Percentiles rank a stretch among this genome's conserved stretches.
Evolutionary conservation across 2,113 vertebrate genomes (phyloP).

Genomic region (Willisornis vidua): DNA sequence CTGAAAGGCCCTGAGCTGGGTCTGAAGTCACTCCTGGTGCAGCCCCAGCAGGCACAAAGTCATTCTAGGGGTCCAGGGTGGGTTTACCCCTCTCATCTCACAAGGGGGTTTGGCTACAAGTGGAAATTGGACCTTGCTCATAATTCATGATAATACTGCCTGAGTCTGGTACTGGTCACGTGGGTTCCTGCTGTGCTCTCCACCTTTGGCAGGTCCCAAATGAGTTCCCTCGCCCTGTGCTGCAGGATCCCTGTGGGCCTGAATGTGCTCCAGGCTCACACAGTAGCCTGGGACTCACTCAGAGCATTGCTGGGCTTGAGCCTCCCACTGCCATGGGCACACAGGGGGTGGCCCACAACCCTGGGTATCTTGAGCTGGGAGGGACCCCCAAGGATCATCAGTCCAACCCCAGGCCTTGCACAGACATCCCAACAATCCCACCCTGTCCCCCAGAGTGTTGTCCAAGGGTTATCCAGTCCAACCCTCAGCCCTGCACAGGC

Average conservation of each 20-base stretch:
- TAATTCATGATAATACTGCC: neutral
- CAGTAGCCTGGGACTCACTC: fast-evolving
- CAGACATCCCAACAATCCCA: neutral
- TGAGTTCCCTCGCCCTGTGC: neutral
- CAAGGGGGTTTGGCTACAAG: neutral
- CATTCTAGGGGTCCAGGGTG: neutral
- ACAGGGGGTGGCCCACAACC: neutral
- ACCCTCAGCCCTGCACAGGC: neutral
- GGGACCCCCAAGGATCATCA: neutral
- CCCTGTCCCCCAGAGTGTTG: neutral
- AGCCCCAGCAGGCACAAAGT: neutral
- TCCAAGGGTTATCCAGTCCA: fast-evolving
- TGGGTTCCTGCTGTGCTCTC: neutral
- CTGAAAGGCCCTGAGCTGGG: neutral
- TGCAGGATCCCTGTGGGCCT: neutral
- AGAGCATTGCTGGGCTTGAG: neutral
- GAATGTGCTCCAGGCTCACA: neutral
- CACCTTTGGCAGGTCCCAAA: neutral
- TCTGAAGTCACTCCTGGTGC: neutral
- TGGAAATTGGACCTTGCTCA: neutral
- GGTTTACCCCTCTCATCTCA: neutral
- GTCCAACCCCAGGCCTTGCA: neutral
- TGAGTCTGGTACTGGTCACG: neutral
- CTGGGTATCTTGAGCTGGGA: neutral
- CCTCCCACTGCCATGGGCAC: neutral